Conservation (phyloP, 2,888 invertebrate genomes). For the Aporophyla lueneburgensis region DNA sequence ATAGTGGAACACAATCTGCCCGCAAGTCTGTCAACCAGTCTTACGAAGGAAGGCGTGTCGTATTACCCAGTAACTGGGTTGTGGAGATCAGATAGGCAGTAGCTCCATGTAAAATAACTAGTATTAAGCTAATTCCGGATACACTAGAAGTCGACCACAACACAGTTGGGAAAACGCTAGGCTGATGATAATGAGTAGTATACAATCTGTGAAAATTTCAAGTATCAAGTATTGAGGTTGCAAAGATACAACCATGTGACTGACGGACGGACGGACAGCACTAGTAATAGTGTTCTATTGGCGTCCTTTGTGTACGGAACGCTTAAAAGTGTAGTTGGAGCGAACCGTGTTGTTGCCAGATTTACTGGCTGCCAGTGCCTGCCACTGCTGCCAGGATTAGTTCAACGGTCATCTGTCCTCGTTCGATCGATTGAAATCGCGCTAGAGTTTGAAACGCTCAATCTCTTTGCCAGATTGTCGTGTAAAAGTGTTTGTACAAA, state of each 20-base stretch:
- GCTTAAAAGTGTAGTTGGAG: slow-evolving; percentile 26
- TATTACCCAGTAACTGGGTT: no score
- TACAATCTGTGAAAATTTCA: not conserved
- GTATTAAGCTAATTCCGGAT: no score
- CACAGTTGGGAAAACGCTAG: no score
- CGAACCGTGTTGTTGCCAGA: slow-evolving; percentile 54
- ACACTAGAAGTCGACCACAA: no score
- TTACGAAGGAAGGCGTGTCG: no score
- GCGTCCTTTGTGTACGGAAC: not conserved
- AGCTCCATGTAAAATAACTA: no score
- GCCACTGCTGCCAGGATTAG: slow-evolving; percentile 49
- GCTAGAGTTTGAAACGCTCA: slow-evolving; percentile 6
- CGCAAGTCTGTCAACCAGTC: no score
- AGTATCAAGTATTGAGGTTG: not conserved
- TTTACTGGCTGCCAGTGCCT: slow-evolving; percentile 41
- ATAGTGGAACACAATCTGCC: not conserved
- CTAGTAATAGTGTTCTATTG: not conserved
- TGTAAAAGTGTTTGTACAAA: no score
- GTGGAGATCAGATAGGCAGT: no score
- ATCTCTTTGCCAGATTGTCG: no score
- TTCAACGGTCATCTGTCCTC: slow-evolving; percentile 35
- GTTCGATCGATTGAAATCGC: slow-evolving; percentile 35
- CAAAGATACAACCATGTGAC: not conserved
- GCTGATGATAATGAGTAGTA: no score
- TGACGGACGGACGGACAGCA: not conserved